A percentile compares a stretch with the other conserved stretches of the same genome.
Conservation (phyloP, 2,113 vertebrate species). For the Pteronura brasiliensis region DNA sequence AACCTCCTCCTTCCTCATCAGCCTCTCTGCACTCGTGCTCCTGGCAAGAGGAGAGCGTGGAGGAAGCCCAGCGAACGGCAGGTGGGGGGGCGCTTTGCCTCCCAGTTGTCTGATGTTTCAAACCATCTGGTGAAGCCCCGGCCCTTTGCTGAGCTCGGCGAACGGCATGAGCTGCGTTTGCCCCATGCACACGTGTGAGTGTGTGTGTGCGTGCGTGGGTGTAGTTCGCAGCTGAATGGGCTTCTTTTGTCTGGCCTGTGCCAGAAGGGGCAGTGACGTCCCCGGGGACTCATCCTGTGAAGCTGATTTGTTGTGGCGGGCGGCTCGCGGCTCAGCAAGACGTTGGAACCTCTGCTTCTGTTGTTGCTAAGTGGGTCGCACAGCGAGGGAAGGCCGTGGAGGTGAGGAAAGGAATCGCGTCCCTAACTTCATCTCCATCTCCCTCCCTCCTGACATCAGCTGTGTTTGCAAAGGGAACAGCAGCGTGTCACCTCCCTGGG, state of each 20-base stretch:
- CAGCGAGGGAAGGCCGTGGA: conserved; percentile 26
- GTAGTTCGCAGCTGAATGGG: neutral
- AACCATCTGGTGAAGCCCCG: neutral
- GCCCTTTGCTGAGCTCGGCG: neutral
- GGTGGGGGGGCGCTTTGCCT: too few relatives aligned
- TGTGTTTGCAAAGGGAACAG: accelerated
- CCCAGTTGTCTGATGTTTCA: accelerated
- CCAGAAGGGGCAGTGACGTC: conserved; percentile 54
- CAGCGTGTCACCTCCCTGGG: accelerated
- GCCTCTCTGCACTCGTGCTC: neutral
- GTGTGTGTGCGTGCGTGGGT: accelerated
- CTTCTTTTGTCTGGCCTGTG: neutral
- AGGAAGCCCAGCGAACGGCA: accelerated
- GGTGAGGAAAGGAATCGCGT: conserved; percentile 37
- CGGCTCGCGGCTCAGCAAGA: conserved; percentile 76
- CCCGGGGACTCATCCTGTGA: conserved; percentile 67
- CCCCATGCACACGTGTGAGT: accelerated
- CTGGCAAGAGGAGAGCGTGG: accelerated
- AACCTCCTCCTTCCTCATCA: neutral
- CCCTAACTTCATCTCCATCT: neutral
- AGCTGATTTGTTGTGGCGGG: conserved; percentile 76
- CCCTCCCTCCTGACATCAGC: neutral
- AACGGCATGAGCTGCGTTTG: neutral
- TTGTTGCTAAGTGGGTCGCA: conserved; percentile 31
- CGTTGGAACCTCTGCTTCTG: conserved; percentile 72